A percentile compares a stretch with the other conserved stretches of the same genome.
Conservation (phyloP, 2,888 invertebrate genomes). For the Agrenia bidenticulata region DNA sequence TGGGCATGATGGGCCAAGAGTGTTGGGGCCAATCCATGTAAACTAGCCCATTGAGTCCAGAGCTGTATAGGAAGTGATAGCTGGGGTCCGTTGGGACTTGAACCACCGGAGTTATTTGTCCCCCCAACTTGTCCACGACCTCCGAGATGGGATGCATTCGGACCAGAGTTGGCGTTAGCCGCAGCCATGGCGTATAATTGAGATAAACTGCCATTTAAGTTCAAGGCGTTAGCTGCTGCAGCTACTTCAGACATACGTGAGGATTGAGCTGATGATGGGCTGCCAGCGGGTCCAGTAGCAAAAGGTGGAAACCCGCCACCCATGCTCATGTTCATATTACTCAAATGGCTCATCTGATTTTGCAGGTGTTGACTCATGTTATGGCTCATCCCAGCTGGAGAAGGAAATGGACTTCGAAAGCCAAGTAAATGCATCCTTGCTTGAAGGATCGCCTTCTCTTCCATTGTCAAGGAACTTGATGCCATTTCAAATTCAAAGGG, state of each 20-base stretch:
- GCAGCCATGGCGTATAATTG: conserved; percentile 52
- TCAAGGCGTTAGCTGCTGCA: conserved; percentile 55
- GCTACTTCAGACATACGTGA: conserved; percentile 60
- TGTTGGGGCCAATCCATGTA: conserved; percentile 60
- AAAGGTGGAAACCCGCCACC: conserved; percentile 46
- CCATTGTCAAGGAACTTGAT: conserved; percentile 63
- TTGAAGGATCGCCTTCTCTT: conserved; percentile 75
- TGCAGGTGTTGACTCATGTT: conserved; percentile 36
- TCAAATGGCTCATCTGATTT: conserved; percentile 41
- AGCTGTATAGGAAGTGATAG: conserved; percentile 58
- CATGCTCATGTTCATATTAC: conserved; percentile 36
- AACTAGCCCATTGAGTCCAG: conserved; percentile 73
- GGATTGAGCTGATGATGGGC: conserved; percentile 59
- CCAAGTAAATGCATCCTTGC: conserved; percentile 72
- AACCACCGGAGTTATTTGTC: conserved; percentile 29
- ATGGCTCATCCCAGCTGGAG: conserved; percentile 37
- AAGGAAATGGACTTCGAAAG: conserved; percentile 49
- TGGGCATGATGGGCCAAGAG: conserved; percentile 66
- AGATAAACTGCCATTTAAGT: conserved; percentile 50
- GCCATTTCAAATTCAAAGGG: conserved; percentile 69
- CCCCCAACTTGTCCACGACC: conserved; percentile 39
- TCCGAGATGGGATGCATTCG: conserved; percentile 36
- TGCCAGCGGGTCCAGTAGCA: conserved; percentile 34
- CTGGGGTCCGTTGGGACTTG: conserved; percentile 34
- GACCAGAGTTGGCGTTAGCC: conserved; percentile 35